Evolutionary conservation across 35 echinoderm and acorn worm species (phyloP), one percentile per base, ranked within the genome.

Genomic region (Eucidaris tribuloides): DNA sequence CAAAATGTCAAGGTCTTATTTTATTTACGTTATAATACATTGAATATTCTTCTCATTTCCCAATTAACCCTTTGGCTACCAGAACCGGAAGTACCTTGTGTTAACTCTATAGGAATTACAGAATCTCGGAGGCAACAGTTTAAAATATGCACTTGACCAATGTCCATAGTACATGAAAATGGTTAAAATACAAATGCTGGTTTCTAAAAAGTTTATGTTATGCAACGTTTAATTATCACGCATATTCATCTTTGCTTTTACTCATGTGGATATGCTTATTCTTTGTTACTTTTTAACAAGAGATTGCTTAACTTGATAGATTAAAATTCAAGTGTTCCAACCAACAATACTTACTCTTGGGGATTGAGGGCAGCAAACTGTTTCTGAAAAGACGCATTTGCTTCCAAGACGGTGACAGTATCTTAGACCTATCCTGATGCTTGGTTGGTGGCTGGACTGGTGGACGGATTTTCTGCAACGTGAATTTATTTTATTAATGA

Each of bases 371-470:
- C 20, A 74, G 28, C 30, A 42, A 74, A 42, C 25, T 13, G 38
- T 42, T 88, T 80, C 42, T 90, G 82, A 46, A 94, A 94, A 20
- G 82, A 28, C 7, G 81, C 66, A 50, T 94, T 85, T 59, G 88
- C 65, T 94, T 94, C 92, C 92, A 94, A 17, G 86, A 68, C 25
- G 92, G 92, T 59, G 87, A 60, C 14, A 85, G 22, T 34, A 72
- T 59, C 30, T 1, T 18, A 46, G 32, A 20, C 58, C 33, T 85
- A 74, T 42, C 58, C 23, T 46, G 55, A 23, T 15, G 58, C 39
- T 25, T 88, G 60, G 56, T 50, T 31, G 52, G 28, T 61, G n/a
- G 18, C 17, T 19, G 29, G 85, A 41, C 29, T 62, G 22, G 22
- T 71, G 19, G 3, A 22, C 19, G 65, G n/a, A 76, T 3, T 34